Evolutionary conservation across 1,140 invertebrate species (phyloP), one percentile per base, ranked within the genome.

Genomic region (Leptestheria dahalacensis): DNA sequence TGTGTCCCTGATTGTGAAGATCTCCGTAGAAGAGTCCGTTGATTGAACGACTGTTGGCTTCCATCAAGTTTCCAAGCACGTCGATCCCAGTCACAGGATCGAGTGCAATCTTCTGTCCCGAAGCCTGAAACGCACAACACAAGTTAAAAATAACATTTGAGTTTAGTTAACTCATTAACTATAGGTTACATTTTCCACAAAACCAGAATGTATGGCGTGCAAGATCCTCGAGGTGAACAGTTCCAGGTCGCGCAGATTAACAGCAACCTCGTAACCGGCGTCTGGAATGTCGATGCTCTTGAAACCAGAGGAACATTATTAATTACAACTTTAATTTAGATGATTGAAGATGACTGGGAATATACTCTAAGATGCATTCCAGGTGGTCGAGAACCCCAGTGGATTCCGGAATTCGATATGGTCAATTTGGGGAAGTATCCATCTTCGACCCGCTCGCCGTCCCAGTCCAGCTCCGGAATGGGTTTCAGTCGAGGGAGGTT

Each of bases 41-140:
- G 0, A 78, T 77, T 11, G 82, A 83, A 6, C 88, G 68, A 12
- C 81, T 83, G 0, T 81, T 75, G 23, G 76, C 74, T 70, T 91
- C 88, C 62, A 91, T 75, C 60, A 90, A 78, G 66, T 90, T 86
- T 6, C 86, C 87, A 2, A 91, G 71, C 26, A 83, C 74, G 64
- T 92, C 84, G 56, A 91, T 89, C 9, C 87, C 88, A 1, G 74
- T 78, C 1, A 72, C 70, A 65, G 87, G 84, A 48, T 78, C 79
- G 23, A 88, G 65, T 0, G 68, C 65, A 9, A 82, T 67, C 1
- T 70, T 71, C 9, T 76, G 69, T 87, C 65, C 79, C 20, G 73
- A 73, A 6, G 70, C 65, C 70, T 75, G 66, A 3, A 9, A n/a
- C 6, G 15, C 33, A 9, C 15, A 41, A 41, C 33, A 41, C 33